Base-by-base conservation (phyloP, 2,888 invertebrate genomes). In the Tetranychus piercei region DNA sequence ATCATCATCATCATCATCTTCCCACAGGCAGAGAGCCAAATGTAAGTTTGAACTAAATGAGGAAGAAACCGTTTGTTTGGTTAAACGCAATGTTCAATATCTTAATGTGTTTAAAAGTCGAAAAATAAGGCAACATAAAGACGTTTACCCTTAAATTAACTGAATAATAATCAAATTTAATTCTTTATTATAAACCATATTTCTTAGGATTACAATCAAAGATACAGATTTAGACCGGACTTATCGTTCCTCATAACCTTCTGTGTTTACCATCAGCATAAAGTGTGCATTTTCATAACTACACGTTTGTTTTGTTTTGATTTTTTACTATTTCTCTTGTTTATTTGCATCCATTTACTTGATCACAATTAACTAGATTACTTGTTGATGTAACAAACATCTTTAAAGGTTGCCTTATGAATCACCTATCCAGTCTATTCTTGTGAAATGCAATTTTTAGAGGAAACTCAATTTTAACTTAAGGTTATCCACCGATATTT, bases 21-120 rank as follows among this genome's bases (percentile, higher is more conserved):
- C 55, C 55, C 55, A 55, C 55, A 55, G 55, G 55, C 55, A 55
- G 55, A 55, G 55, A 55, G 55, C 55, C 55, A 55, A 55, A 55
- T 55, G 55, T 55, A 55, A 55, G 55, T 15, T 55, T 55, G 15
- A 55, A 15, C 55, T 55, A 55, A 55, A 55, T 55, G 55, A 55
- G 55, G 55, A 55, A 55, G 55, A 55, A 55, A 55, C 9, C 55
- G 55, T 55, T 55, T 55, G 9, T 15, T 15, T 55, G 34, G 34
- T 55, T 55, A 55, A 55, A 55, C 15, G 55, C 15, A 15, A 15
- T 55, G 9, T 55, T 55, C 15, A 9, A 55, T 55, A 9, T 55
- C 15, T 15, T 2, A 55, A 34, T 34, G 34, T 34, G 55, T 55
- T 55, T 15, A 55, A 55, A 15, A 55, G 55, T 15, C 55, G 15